Evolutionary conservation across 2,888 invertebrate genomes (phyloP).

Genomic region (Copidosoma aretas): DNA sequence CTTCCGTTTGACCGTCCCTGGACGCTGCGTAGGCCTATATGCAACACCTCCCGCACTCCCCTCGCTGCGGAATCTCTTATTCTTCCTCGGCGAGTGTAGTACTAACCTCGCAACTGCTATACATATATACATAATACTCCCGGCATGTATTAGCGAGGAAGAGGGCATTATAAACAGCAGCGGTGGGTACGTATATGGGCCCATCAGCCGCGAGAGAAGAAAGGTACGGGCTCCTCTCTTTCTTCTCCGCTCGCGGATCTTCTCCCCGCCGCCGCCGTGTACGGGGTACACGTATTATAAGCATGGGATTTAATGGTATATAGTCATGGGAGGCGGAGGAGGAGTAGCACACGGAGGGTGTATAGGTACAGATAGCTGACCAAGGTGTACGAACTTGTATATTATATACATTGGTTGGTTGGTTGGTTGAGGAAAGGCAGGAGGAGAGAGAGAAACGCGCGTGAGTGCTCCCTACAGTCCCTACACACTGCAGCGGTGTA

Average conservation of each 20-base stretch:
- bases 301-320: constrained; percentile 55
- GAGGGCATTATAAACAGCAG: too few relatives aligned
- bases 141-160: too few relatives aligned
- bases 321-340: constrained; percentile 49
- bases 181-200: too few relatives aligned
- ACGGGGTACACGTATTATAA: constrained; percentile 27
- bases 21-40: too few relatives aligned
- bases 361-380: too few relatives aligned
- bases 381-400: too few relatives aligned
- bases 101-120: too few relatives aligned
- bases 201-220: neutral
- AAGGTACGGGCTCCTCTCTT: constrained; percentile 23
- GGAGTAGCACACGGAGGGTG: constrained; percentile 33
- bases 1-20: neutral
- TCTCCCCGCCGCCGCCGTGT: constrained; percentile 31
- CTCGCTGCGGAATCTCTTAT: neutral
- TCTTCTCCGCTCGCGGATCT: neutral
- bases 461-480: too few relatives aligned
- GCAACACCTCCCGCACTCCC: neutral
- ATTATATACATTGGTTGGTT: too few relatives aligned
- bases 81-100: too few relatives aligned
- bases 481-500: too few relatives aligned
- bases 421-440: constrained; percentile 8
- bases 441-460: constrained; percentile 40
- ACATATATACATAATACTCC: too few relatives aligned